Evolutionary conservation across 2,113 vertebrate species (phyloP).

Genomic region (Rhodinocichla rosea): DNA sequence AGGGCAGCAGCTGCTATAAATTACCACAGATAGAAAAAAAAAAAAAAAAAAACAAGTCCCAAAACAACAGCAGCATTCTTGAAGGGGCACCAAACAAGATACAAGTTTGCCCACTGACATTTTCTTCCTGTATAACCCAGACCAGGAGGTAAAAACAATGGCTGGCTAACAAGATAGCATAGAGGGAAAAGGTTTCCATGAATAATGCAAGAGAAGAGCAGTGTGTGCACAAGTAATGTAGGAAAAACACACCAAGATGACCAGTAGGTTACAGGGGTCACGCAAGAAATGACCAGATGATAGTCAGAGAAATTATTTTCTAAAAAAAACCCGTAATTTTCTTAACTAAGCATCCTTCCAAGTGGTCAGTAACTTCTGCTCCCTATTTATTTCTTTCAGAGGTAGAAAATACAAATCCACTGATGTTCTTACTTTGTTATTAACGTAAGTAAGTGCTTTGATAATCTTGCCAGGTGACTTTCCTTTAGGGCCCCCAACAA

Average conservation of each 20-base stretch:
- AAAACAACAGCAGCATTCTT: not conserved
- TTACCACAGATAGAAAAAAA: not conserved
- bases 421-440: not conserved
- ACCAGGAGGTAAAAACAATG: conserved; percentile 23
- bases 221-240: not conserved
- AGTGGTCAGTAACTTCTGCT: not conserved
- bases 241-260: conserved; percentile 2
- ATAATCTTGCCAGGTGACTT: not conserved
- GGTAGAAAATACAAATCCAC: not conserved
- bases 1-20: conserved; percentile 28
- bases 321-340: not conserved
- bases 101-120: conserved; percentile 6
- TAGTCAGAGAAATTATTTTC: not conserved
- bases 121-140: conserved; percentile 36
- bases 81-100: conserved; percentile 7
- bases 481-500: not conserved
- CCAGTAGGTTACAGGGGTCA: not conserved
- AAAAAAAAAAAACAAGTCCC: not conserved
- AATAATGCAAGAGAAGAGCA: conserved; percentile 58
- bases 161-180: conserved; percentile 45
- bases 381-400: not conserved
- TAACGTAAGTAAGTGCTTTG: not conserved
- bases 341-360: not conserved
- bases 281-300: not conserved
- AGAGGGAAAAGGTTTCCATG: conserved; percentile 45